phyloP scores from a whole-genome alignment of 2,113 vertebrate species.

The Tor tambroides region DNA sequence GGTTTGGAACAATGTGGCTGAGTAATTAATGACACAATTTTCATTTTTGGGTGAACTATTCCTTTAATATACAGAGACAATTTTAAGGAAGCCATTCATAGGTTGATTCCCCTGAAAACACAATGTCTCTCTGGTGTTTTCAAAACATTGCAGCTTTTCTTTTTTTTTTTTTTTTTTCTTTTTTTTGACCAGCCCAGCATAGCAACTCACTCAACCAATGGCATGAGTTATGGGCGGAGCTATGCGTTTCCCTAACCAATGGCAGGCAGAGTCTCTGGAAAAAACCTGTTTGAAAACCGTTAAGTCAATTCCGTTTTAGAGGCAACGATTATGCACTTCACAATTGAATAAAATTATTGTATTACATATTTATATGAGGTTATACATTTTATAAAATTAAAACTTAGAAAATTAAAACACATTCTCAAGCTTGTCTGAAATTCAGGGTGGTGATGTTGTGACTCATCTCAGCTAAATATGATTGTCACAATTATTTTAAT shows the following conservation, averaged over 20 bases:
- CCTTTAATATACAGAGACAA: too few relatives aligned
- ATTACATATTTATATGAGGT: not conserved
- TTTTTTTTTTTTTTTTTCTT: too few relatives aligned
- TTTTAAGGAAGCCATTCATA: too few relatives aligned
- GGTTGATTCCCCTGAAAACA: not conserved
- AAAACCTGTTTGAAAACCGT: not conserved
- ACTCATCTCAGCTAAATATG: constrained; percentile 38
- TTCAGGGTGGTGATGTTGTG: constrained; percentile 14
- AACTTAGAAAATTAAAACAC: not conserved
- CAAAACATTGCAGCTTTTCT: too few relatives aligned
- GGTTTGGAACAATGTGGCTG: too few relatives aligned
- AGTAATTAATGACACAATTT: too few relatives aligned
- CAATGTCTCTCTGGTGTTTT: not conserved
- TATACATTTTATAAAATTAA: not conserved
- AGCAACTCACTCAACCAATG: not conserved
- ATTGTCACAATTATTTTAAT: constrained; percentile 55
- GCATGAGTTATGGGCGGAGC: not conserved
- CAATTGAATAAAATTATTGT: not conserved
- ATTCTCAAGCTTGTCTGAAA: constrained; percentile 38
- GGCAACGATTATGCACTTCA: not conserved
- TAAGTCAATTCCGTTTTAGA: not conserved
- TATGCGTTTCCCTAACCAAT: not conserved
- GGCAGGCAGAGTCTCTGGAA: not conserved
- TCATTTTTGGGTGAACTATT: too few relatives aligned
- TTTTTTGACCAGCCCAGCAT: not conserved